Conservation (phyloP, 2,888 invertebrate species). For the Anodontia alba region DNA sequence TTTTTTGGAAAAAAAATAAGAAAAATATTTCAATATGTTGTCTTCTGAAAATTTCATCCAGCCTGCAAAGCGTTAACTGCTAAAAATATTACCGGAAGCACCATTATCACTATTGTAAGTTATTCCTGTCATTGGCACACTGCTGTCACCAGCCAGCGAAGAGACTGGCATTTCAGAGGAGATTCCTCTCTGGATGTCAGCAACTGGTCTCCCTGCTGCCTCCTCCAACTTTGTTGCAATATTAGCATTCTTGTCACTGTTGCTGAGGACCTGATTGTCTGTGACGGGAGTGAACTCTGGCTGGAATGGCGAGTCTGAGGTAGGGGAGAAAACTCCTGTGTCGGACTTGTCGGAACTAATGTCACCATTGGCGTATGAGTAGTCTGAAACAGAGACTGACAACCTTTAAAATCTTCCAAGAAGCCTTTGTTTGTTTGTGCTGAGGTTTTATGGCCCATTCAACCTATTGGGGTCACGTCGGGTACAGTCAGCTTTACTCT, state of each 20-base stretch:
- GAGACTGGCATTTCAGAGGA: slow-evolving; percentile 6
- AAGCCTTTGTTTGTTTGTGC: no score
- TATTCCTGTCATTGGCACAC: slow-evolving; percentile 52
- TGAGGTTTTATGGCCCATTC: no score
- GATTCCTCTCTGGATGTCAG: slow-evolving; percentile 23
- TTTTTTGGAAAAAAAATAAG: no score
- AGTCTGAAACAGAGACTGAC: slow-evolving; percentile 52
- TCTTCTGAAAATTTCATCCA: no score
- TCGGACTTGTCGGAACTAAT: slow-evolving; percentile 57
- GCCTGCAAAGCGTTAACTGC: no score
- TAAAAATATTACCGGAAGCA: no score
- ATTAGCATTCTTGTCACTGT: slow-evolving; percentile 38
- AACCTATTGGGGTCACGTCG: no score
- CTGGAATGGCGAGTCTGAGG: slow-evolving; percentile 56
- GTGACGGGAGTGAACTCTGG: slow-evolving; percentile 43
- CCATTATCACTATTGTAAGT: slow-evolving; percentile 34
- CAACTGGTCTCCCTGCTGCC: slow-evolving; percentile 9
- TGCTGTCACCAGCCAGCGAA: neutral
- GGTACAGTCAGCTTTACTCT: no score
- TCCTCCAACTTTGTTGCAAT: slow-evolving; percentile 37
- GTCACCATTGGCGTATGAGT: slow-evolving; percentile 69
- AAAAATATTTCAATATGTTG: no score
- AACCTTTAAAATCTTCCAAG: no score
- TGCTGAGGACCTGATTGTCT: slow-evolving; percentile 37
- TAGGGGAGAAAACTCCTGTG: slow-evolving; percentile 58